Evolutionary conservation across 2,113 vertebrate genomes (phyloP).

Genomic region (Petroica traversi): DNA sequence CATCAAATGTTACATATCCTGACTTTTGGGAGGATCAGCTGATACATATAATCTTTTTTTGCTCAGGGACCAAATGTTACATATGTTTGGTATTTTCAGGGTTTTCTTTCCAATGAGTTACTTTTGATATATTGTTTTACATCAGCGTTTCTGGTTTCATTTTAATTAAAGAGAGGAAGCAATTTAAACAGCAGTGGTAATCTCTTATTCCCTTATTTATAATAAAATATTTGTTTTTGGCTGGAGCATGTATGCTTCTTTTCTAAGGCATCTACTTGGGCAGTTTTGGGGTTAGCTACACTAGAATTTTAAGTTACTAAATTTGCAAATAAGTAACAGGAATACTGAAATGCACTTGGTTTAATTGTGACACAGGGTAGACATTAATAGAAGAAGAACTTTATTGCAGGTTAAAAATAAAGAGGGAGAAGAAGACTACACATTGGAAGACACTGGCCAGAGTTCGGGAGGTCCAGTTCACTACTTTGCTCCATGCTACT

Average conservation of each 20-base stretch:
- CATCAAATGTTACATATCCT: not conserved
- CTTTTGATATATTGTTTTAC: not conserved
- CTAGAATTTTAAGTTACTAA: not conserved
- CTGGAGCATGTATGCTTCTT: not conserved
- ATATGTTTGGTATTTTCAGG: not conserved
- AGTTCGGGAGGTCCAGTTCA: not conserved
- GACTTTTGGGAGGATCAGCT: not conserved
- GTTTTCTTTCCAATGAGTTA: not conserved
- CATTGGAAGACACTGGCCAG: accelerated
- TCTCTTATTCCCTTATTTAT: not conserved
- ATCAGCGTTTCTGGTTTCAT: not conserved
- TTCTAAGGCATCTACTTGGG: not conserved
- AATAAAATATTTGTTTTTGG: not conserved
- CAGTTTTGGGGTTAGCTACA: not conserved
- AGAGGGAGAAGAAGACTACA: not conserved
- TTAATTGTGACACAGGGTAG: not conserved
- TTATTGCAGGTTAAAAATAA: not conserved
- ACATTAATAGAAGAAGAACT: not conserved
- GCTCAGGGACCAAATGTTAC: not conserved
- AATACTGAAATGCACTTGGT: not conserved
- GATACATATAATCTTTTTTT: not conserved
- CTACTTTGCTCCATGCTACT: not conserved
- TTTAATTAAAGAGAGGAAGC: not conserved
- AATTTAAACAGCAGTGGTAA: not conserved
- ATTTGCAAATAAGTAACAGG: not conserved